Evolutionary conservation across 2,797 vertebrate genomes (phyloP), one percentile per base, ranked within the genome.

Genomic region (Crax fasciolata): DNA sequence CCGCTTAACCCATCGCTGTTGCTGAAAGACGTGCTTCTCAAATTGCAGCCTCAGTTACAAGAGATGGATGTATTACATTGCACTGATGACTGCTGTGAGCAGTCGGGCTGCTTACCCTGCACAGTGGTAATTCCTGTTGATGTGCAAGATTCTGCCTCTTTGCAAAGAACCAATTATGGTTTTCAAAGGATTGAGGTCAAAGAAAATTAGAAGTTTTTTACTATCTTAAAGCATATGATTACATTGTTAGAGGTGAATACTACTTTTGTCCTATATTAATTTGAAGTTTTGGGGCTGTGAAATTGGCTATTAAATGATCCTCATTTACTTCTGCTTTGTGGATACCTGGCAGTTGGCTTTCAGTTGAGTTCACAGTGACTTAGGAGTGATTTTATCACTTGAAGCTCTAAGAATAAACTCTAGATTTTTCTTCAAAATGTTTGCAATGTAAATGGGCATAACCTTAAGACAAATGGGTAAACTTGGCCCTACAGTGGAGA

Each of bases 1-100:
- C 59, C 67, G 78, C 75, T 84, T 55, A 59, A 89, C 44, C 44
- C 28, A 30, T 84, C 62, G 6, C 48, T 61, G 46, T 48, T 89
- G 68, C 67, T 55, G 39, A 59, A 82, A 51, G 82, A 39, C 23
- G 28, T 38, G 18, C 35, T 90, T 38, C 32, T 48, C 57, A 74
- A 77, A 43, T 89, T 65, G 44, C 18, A 87, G 68, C 59, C 51
- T 75, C 0, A 0, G 21, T 73, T 91, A 27, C 39, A 51, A 18
- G 73, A 65, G 58, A 41, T 1, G 0, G 35, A 38, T 55, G 5
- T 38, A 18, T 51, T 28, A 6, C 1, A 2, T 71, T 85, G 12
- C 1, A 1, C 46, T 57, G 8, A 32, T 65, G n/a, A 32, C 46
- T 41, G 14, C 23, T 57, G 13, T 67, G 77, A 57, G 55, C 71